Evolutionary conservation across 2,797 vertebrate species (phyloP), one percentile per base, ranked within the genome.

Genomic region (Paratrypauchen microcephalus): DNA sequence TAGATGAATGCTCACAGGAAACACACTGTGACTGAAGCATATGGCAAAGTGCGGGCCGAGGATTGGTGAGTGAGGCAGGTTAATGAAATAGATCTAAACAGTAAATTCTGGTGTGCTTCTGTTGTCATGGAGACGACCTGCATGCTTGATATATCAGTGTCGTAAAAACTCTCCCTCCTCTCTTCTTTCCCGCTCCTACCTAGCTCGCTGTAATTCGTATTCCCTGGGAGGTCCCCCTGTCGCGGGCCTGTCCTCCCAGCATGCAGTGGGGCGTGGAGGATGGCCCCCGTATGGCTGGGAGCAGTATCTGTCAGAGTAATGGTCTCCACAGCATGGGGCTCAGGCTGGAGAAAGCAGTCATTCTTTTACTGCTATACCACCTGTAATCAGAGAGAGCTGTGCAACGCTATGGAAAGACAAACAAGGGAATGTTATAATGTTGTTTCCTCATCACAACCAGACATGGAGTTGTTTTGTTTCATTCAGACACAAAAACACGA

Each of bases 71-170:
- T 2, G 26, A 2, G 2, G 7, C 0, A 32, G 78, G 72, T 83
- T 88, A 89, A 89, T 87, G 85, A 87, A 80, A 86, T 70, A 83
- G 72, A 84, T 84, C 83, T 79, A 76, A 86, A 69, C 75, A 52
- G 70, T 83, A 78, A 79, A 84, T 87, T 82, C 15, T 81, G 71
- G 39, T 69, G 57, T 12, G 65, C 48, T 55, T 72, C 71, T 70
- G 72, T 71, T 76, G 81, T 82, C 60, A 47, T 2, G 66, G 65
- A 50, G 6, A 65, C 55, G 69, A 68, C 71, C 81, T 71, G 50
- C 77, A 28, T 77, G 24, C 13, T 26, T 88, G 82, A 89, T 85
- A 73, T 83, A 90, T 83, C 73, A 73, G 41, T 68, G 76, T 84
- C 67, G 65, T 91, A 85, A 89, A 88, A 86, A 70, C 21, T 4